Evolutionary conservation across 1,140 invertebrate genomes (phyloP), one percentile per base, ranked within the genome.

Genomic region (Melanaphis sacchari): DNA sequence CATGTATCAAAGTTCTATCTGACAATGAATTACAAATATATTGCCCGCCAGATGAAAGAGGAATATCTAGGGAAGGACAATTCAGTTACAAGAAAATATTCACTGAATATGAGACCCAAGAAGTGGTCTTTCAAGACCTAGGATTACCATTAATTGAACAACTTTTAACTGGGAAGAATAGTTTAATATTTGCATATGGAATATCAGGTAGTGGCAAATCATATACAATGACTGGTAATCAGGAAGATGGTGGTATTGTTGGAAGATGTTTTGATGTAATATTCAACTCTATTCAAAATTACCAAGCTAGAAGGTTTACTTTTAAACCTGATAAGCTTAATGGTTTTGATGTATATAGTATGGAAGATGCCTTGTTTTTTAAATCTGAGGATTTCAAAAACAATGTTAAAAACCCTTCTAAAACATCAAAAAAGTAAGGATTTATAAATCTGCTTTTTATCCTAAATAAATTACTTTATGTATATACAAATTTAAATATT

Each of bases 161-260:
- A 94, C 95, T 98, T 15, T 95, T 98, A 46, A 96, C 96, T 93
- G 97, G 97, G 82, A 97, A 97, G 95, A 99, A 99, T 96, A 98
- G 97, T 76, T 95, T 99, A 40, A 95, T 99, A 15, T 99, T 99
- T 95, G 98, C 98, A 0, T 99, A 99, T 95, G 99, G 99, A 41
- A 98, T 99, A 6, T 99, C 99, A 9, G 98, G 98, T 2, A 99
- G 98, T 94, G 99, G 99, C 0, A 98, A 99, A 96, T 99, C 99
- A 0, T 98, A 97, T 94, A 99, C 99, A 3, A 99, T 99, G 97
- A 98, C 97, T 22, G 98, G 96, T 93, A 94, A 88, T 89, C 76
- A 84, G 94, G n/a, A 95, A 85, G 96, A 97, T 94, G 95, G 95
- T 84, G 97, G 97, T n/a, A 95, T 97, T 59, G 95, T 97, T 90